Evolutionary conservation across 2,888 invertebrate species (phyloP).

Genomic region (Cheilosia urbana): DNA sequence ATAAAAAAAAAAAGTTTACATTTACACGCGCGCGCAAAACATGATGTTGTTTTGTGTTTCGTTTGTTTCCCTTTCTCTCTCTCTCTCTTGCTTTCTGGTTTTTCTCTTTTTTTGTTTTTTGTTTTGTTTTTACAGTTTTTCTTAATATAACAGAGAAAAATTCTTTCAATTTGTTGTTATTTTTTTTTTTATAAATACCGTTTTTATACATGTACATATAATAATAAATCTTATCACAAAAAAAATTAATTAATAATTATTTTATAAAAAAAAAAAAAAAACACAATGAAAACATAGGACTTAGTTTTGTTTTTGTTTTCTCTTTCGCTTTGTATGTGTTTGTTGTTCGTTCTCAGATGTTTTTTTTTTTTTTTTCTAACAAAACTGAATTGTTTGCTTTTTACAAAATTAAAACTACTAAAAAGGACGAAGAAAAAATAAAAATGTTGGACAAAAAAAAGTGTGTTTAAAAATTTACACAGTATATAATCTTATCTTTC

Average conservation of each 20-base stretch:
- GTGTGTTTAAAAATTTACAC: constrained; percentile 64
- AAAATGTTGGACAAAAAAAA: constrained; percentile 63
- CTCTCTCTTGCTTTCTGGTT: constrained; percentile 32
- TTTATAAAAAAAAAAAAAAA: constrained; percentile 64
- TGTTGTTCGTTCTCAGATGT: constrained; percentile 60
- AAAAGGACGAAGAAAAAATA: constrained; percentile 55
- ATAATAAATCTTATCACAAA: constrained; percentile 76
- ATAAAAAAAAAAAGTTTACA: constrained; percentile 35
- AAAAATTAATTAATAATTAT: constrained; percentile 71
- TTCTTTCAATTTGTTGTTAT: constrained; percentile 58
- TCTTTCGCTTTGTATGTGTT: constrained; percentile 65
- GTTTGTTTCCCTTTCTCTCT: constrained; percentile 50
- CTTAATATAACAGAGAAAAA: constrained; percentile 74
- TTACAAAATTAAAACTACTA: constrained; percentile 71
- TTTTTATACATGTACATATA: constrained; percentile 72
- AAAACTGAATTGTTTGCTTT: constrained; percentile 68
- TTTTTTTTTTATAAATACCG: constrained; percentile 72
- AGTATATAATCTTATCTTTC: constrained; percentile 64
- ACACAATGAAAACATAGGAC: constrained; percentile 70
- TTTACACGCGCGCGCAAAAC: constrained; percentile 63
- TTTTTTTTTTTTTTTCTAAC: constrained; percentile 50
- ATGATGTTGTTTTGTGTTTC: constrained; percentile 58
- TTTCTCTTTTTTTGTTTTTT: constrained; percentile 40
- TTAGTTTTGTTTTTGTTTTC: constrained; percentile 40
- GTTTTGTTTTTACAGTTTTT: constrained; percentile 65